phyloP scores from a whole-genome alignment of 2,888 invertebrate genomes.

The Odontothrips loti region DNA sequence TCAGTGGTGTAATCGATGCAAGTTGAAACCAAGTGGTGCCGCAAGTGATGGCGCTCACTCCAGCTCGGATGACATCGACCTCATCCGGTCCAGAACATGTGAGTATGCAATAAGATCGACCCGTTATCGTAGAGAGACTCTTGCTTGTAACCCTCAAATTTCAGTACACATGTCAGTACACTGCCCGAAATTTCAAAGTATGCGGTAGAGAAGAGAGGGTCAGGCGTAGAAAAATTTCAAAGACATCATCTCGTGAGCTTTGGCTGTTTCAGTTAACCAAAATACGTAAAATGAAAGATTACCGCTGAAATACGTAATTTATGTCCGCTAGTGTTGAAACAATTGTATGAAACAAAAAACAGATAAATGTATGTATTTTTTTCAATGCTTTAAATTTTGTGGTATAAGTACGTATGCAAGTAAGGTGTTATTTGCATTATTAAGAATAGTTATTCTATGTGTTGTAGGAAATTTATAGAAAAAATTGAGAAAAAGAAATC shows the following conservation, averaged over 20 bases:
- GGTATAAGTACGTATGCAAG: not conserved
- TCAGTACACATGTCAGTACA: not conserved
- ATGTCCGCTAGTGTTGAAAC: not conserved
- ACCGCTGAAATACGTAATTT: constrained; percentile 1
- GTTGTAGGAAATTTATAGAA: constrained; percentile 8
- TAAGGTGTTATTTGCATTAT: constrained; percentile 19
- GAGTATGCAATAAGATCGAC: not conserved
- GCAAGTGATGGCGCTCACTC: not conserved
- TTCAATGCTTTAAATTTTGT: constrained; percentile 20
- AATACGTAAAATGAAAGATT: constrained; percentile 12
- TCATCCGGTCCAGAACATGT: not conserved
- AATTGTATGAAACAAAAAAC: not conserved
- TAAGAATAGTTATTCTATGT: constrained; percentile 20
- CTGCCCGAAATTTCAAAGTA: not conserved
- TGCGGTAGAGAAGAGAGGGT: not conserved
- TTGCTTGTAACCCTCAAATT: not conserved
- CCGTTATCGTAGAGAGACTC: not conserved
- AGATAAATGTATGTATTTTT: constrained; percentile 24
- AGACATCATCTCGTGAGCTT: not conserved
- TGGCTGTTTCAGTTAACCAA: not conserved
- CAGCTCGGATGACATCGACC: not conserved
- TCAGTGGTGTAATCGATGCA: not conserved
- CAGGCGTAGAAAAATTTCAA: not conserved
- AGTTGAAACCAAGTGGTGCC: not conserved
- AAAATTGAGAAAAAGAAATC: constrained; percentile 5